Evolutionary conservation across 2,113 vertebrate species (phyloP).

Genomic region (Cinclus mexicanus): DNA sequence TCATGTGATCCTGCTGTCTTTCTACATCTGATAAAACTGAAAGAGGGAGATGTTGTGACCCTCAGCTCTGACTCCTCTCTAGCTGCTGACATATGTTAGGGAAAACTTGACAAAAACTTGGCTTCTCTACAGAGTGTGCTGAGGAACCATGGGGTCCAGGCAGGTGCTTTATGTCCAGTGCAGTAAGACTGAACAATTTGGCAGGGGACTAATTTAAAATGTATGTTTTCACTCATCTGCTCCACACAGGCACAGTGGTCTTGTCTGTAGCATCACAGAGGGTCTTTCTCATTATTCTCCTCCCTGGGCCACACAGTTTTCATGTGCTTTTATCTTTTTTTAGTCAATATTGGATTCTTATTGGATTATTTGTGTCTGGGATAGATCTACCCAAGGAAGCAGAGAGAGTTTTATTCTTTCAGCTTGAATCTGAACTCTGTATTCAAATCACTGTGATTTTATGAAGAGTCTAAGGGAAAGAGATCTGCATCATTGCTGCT

Average conservation of each 20-base stretch:
- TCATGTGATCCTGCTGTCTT: fast-evolving
- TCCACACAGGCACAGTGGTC: background rate
- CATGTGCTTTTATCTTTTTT: background rate
- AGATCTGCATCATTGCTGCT: background rate
- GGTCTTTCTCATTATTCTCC: background rate
- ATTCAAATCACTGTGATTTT: background rate
- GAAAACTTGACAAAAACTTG: background rate
- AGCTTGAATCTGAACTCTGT: background rate
- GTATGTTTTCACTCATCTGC: background rate
- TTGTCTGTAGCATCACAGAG: background rate
- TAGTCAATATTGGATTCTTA: background rate
- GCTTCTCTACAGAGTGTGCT: background rate
- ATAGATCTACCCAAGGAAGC: background rate
- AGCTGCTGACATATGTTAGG: background rate
- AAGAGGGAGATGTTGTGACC: background rate
- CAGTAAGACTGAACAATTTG: background rate
- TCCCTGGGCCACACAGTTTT: background rate
- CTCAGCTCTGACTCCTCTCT: background rate
- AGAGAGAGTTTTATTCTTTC: background rate
- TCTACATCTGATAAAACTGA: background rate
- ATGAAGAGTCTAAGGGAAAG: background rate
- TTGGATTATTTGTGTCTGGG: background rate
- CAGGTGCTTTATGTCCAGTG: background rate
- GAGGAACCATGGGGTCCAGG: background rate
- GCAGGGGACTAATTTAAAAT: background rate